Base-by-base conservation (phyloP, 2,888 invertebrate genomes). In the Leucophenga montana region DNA sequence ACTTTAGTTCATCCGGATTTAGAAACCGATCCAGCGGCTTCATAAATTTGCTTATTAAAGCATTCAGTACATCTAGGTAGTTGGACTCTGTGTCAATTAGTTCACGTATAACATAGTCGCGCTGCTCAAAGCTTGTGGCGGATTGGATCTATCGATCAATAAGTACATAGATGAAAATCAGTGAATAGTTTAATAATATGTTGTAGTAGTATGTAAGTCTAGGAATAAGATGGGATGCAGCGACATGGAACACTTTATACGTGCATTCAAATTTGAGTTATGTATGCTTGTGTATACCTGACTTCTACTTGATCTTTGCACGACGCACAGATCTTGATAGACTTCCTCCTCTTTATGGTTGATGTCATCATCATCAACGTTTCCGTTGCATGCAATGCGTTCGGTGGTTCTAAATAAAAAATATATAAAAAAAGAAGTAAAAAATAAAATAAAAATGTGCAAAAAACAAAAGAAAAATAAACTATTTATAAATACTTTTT, bases 31-130 rank as follows among this genome's bases (percentile, higher is more conserved):
- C 91, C 75, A 99, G 90, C 2, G 95, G 95, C 80, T 92, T 91
- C 89, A 95, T 92, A 85, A 96, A 97, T 87, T 94, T 92, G 78
- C 92, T 92, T 78, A 94, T 92, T 65, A 97, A 91, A 89, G 96
- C 97, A 84, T 92, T 92, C 67, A 99, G 91, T 13, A 98, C 98
- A 85, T 97, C 96, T 64, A 98, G 94, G 87, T 99, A 99, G 89
- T 99, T 99, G 83, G 94, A 94, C 89, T 99, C 99, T 0, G 99
- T 99, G 88, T 98, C 98, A 50, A 98, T 92, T 68, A 99, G 90
- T 88, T 99, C 99, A 75, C 95, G 92, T 84, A 96, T 95, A 61
- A 96, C 95, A 87, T 96, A 97, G 88, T 98, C 98, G 71, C 98
- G 91, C 88, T 97, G 98, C 88, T 97, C 97, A 78, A 92, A 89